These are phyloP conservation scores for Zeuzera pyrina DNA, from an alignment of 2,888 invertebrate species.

Conservation along the genomic window DNA sequence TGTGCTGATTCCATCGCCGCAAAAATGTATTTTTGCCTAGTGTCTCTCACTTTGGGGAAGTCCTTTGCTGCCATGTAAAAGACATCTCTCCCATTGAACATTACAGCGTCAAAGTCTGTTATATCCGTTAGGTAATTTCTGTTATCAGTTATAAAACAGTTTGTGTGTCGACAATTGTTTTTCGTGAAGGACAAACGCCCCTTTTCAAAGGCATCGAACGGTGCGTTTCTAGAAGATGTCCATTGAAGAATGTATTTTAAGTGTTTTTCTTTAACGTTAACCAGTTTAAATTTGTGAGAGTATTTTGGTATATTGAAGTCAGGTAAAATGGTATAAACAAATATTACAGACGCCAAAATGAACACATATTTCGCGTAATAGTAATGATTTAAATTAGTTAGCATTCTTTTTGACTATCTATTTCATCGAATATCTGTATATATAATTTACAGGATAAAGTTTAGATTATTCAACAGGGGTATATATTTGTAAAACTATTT, in stretches of 20 bases:
- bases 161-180: constrained; percentile 16
- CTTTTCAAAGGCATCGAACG: constrained; percentile 11
- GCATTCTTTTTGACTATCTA: too few species aligned
- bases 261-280: neutral
- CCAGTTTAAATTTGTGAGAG: neutral
- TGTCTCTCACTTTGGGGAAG: constrained; percentile 24
- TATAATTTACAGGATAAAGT: too few species aligned
- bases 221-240: constrained; percentile 8
- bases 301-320: too few species aligned
- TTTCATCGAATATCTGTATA: too few species aligned
- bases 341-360: too few species aligned
- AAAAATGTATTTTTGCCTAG: constrained; percentile 41
- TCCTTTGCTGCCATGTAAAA: neutral
- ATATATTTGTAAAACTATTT: too few species aligned
- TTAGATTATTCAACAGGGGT: too few species aligned
- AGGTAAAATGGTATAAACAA: too few species aligned
- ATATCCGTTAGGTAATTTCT: constrained; percentile 4
- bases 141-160: constrained; percentile 19
- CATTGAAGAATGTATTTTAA: constrained; percentile 1
- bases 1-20: constrained; percentile 39
- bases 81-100: constrained; percentile 14
- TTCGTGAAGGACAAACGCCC: constrained; percentile 15
- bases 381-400: too few species aligned
- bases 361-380: too few species aligned
- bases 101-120: constrained; percentile 22